Percentiles rank a stretch among this genome's conserved stretches.
Evolutionary conservation across 2,888 invertebrate genomes (phyloP).

Genomic region (Hemithea aestivaria): DNA sequence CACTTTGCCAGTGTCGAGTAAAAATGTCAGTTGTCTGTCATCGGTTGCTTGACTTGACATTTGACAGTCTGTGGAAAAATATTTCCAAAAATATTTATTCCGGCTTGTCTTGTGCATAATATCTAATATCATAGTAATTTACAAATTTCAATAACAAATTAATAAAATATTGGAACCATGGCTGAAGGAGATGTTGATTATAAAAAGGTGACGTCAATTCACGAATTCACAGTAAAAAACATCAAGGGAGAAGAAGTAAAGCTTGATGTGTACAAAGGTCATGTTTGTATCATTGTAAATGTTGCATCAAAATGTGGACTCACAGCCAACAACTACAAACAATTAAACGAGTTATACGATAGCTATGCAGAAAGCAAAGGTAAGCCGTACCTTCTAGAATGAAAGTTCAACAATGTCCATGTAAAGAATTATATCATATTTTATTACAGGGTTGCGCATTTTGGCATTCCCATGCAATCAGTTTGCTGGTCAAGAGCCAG

Average conservation of each 20-base stretch:
- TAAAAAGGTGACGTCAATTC: conserved; percentile 85
- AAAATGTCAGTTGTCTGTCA: too few species aligned
- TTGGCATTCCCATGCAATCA: conserved; percentile 94
- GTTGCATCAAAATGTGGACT: conserved; percentile 93
- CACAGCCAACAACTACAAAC: conserved; percentile 90
- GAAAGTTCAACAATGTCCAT: too few species aligned
- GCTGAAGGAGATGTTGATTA: conserved; percentile 69
- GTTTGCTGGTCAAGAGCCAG: conserved; percentile 86
- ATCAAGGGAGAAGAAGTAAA: conserved; percentile 91
- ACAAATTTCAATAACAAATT: too few species aligned
- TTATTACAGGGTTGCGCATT: conserved; percentile 82
- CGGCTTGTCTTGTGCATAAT: too few species aligned
- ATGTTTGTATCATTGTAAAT: conserved; percentile 91
- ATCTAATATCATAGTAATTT: too few species aligned
- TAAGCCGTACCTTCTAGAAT: conserved; percentile 31
- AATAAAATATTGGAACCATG: conserved; percentile 44
- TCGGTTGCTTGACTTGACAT: too few species aligned
- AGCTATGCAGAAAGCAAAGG: conserved; percentile 84
- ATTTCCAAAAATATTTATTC: too few species aligned
- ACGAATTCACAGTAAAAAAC: conserved; percentile 89
- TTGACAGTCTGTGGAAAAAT: too few species aligned
- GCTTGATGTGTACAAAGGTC: conserved; percentile 88
- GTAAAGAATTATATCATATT: too few species aligned
- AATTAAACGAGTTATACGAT: conserved; percentile 87
- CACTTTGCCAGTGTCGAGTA: too few species aligned